Evolutionary conservation across 2,888 invertebrate species (phyloP), one percentile per base, ranked within the genome.

Genomic region (Plagodis dolabraria): DNA sequence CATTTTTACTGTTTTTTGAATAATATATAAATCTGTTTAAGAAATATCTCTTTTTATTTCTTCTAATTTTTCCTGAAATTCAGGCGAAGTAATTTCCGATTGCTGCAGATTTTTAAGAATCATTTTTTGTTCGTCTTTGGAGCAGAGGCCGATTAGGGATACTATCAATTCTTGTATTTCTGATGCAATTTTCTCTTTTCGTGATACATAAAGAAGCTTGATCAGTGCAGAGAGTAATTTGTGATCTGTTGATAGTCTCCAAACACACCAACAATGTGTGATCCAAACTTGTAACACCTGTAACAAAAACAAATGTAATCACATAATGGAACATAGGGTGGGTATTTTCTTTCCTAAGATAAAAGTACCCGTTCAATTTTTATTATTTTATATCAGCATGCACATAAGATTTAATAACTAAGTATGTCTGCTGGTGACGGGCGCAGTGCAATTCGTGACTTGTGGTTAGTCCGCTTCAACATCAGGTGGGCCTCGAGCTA

Each of bases 281-380:
- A 87, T 72, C 92, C 92, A 92, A 60, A 71, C 79, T 66, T 83
- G 71, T 0, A 89, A 73, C 63, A 86, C 86, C 92, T 91, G 80
- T 52, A 87, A 87, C 44, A 43, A 43, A 43, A 43, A 10, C n/a
- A 52, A 11, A 49, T 49, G n/a, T 6, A 22, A 22, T 22, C n/a
- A n/a, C n/a, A n/a, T n/a, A n/a, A n/a, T n/a, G n/a, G n/a, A n/a
- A n/a, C n/a, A n/a, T n/a, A n/a, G n/a, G n/a, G n/a, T n/a, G n/a
- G n/a, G n/a, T n/a, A n/a, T n/a, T n/a, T n/a, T n/a, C n/a, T n/a
- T n/a, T n/a, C n/a, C n/a, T n/a, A n/a, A n/a, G n/a, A n/a, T n/a
- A n/a, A n/a, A n/a, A n/a, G n/a, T n/a, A n/a, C n/a, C n/a, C n/a
- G n/a, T n/a, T n/a, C n/a, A n/a, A n/a, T n/a, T n/a, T n/a, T n/a